phyloP scores from a whole-genome alignment of 2,797 vertebrate genomes.

The Anas georgica region DNA sequence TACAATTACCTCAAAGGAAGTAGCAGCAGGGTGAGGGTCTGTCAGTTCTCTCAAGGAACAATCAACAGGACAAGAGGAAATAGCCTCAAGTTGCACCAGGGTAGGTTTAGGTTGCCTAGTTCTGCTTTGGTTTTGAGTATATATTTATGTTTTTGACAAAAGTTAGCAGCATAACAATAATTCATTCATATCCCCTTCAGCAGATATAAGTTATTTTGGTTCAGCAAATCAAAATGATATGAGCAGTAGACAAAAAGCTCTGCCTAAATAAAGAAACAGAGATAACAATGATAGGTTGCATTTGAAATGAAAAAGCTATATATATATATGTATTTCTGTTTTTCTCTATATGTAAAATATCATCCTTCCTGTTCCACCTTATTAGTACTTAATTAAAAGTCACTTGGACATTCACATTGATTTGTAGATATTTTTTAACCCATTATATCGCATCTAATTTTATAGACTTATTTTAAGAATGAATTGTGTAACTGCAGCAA shows the following conservation, averaged over 20 bases:
- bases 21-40: too few species aligned
- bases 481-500: not conserved
- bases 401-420: not conserved
- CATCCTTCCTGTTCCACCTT: not conserved
- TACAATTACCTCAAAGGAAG: too few species aligned
- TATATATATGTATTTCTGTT: not conserved
- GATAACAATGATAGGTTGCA: not conserved
- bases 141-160: conserved; percentile 17
- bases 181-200: conserved; percentile 42
- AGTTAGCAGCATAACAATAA: conserved; percentile 50
- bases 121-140: conserved; percentile 17
- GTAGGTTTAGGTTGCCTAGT: not conserved
- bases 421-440: not conserved
- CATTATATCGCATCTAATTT: not conserved
- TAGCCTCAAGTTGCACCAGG: too few species aligned
- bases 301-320: not conserved
- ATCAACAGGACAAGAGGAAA: too few species aligned
- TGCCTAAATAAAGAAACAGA: not conserved
- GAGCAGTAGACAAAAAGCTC: not conserved
- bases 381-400: not conserved
- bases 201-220: conserved; percentile 32
- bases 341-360: not conserved
- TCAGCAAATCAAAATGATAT: conserved; percentile 36
- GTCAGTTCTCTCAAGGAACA: too few species aligned
- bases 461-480: not conserved